These are phyloP conservation scores for Drosophila kohkoa DNA, from an alignment of 1,140 invertebrate genomes.

Conservation along the genomic window DNA sequence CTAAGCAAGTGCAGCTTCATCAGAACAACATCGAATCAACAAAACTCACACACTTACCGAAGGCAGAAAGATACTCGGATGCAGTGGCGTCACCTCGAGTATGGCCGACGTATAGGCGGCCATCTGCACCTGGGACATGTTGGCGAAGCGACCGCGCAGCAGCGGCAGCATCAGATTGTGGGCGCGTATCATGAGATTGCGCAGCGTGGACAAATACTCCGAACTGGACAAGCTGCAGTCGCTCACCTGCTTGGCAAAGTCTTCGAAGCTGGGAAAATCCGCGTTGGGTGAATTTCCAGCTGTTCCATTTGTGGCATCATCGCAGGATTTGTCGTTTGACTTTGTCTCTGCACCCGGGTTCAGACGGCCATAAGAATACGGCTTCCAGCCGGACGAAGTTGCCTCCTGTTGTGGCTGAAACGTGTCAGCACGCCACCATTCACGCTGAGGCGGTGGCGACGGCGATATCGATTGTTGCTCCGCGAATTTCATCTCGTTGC, in stretches of 20 bases:
- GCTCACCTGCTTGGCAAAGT: conserved; percentile 49
- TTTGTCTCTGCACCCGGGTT: no score
- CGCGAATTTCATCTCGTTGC: neutral
- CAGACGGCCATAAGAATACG: neutral
- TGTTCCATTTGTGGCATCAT: neutral
- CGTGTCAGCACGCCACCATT: neutral
- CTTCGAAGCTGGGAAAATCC: conserved; percentile 45
- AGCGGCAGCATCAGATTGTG: conserved; percentile 59
- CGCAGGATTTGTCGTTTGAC: no score
- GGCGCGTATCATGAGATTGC: conserved; percentile 61
- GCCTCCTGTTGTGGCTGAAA: neutral
- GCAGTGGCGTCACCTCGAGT: conserved; percentile 43
- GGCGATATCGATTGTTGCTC: neutral
- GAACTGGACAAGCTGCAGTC: conserved; percentile 29
- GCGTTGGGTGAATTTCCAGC: neutral
- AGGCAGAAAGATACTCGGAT: conserved; percentile 65
- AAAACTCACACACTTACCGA: conserved; percentile 29
- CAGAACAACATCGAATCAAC: neutral
- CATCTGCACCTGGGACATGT: conserved; percentile 56
- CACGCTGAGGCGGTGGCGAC: neutral
- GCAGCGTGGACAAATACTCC: conserved; percentile 53
- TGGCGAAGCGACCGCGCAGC: conserved; percentile 38
- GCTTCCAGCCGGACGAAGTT: neutral
- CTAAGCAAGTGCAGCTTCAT: conserved; percentile 9
- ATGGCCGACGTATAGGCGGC: conserved; percentile 58